These are phyloP conservation scores for Lanius collurio DNA, from an alignment of 2,113 vertebrate genomes.

Conservation along the genomic window DNA sequence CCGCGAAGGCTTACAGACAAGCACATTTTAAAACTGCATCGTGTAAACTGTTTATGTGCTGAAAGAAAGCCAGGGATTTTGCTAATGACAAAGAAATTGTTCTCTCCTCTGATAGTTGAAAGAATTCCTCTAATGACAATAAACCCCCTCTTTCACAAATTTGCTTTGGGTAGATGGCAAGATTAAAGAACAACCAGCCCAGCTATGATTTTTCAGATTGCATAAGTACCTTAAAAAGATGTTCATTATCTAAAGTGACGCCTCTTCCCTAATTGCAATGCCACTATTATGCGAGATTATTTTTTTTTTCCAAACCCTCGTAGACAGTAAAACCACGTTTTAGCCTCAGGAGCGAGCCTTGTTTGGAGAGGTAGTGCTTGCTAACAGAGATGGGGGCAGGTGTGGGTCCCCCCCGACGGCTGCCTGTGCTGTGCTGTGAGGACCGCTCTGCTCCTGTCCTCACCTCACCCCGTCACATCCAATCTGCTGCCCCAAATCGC, in stretches of 20 bases:
- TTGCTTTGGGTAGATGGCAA: conserved; percentile 20
- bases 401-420: not conserved
- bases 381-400: not conserved
- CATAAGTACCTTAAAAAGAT: conserved; percentile 34
- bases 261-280: conserved; percentile 23
- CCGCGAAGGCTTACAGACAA: conserved; percentile 52
- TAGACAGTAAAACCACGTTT: not conserved
- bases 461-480: conserved; percentile 36
- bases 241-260: conserved; percentile 29
- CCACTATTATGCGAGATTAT: not conserved
- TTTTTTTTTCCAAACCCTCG: fast-evolving
- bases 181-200: conserved; percentile 28
- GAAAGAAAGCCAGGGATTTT: conserved; percentile 31
- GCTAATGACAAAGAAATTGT: conserved; percentile 59
- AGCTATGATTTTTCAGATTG: conserved; percentile 36
- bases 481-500: conserved; percentile 15
- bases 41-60: conserved; percentile 47
- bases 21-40: conserved; percentile 50
- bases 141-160: conserved; percentile 14
- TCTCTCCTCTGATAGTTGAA: conserved; percentile 12
- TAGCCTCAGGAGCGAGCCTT: not conserved
- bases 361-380: not conserved
- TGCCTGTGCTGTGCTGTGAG: not conserved
- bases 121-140: conserved; percentile 43
- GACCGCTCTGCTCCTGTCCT: conserved; percentile 55